phyloP scores from a whole-genome alignment of 2,113 vertebrate species.

The Stegostoma tigrinum region DNA sequence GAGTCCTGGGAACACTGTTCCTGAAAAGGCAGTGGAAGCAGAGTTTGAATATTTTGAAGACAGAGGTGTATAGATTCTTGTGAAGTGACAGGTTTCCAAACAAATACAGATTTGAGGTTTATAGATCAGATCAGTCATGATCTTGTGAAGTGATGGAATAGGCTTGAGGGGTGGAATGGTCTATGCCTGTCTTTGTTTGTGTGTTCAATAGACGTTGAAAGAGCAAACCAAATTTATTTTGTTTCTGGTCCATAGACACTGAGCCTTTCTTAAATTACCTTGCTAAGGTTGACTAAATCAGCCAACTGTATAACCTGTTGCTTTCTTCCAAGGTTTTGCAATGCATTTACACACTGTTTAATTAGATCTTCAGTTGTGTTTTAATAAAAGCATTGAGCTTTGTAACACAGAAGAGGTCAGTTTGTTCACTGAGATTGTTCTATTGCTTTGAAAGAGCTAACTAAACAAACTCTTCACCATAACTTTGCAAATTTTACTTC shows the following conservation, averaged over 20 bases:
- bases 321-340: not conserved
- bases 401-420: not conserved
- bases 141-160: no score
- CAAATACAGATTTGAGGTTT: no score
- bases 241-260: not conserved
- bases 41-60: no score
- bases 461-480: not conserved
- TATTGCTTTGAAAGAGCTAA: not conserved
- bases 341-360: not conserved
- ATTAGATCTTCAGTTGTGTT: not conserved
- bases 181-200: no score
- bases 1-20: no score
- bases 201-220: not conserved
- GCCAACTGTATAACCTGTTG: not conserved
- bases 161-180: no score
- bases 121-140: no score
- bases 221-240: not conserved
- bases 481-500: not conserved
- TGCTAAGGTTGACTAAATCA: not conserved
- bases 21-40: no score
- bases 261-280: not conserved
- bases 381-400: not conserved
- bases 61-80: no score
- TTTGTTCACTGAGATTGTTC: not conserved
- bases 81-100: no score